These are phyloP conservation scores for Limosa lapponica DNA, from an alignment of 2,797 vertebrate genomes.

Conservation along the genomic window DNA sequence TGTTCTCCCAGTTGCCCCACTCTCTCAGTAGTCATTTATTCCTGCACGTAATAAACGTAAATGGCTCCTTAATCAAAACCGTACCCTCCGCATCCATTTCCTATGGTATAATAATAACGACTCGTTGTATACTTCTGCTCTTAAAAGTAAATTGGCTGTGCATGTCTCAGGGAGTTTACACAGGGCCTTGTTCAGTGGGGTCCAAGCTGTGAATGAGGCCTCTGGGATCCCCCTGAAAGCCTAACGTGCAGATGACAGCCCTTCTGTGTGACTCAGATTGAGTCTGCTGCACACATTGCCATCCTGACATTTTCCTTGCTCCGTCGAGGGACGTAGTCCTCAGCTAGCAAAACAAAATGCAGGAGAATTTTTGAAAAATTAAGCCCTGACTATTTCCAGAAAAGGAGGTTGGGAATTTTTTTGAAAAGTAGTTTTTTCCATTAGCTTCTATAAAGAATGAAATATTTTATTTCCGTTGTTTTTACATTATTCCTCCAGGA, in stretches of 20 bases:
- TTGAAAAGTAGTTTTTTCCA: not conserved
- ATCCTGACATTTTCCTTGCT: not conserved
- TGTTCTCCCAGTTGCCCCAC: not conserved
- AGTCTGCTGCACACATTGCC: not conserved
- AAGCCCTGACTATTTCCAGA: not conserved
- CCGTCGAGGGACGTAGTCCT: not conserved
- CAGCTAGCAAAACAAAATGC: not conserved
- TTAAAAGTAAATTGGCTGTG: constrained; percentile 20
- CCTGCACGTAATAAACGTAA: not conserved
- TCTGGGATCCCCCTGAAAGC: not conserved
- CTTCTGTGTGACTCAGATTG: not conserved
- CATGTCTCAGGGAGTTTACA: not conserved
- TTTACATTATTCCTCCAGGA: not conserved
- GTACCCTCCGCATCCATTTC: not conserved
- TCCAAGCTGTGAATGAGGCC: not conserved
- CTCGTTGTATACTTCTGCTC: not conserved
- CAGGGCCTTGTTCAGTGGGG: not conserved
- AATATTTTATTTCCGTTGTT: not conserved
- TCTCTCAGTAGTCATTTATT: not conserved
- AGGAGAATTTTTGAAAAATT: not conserved
- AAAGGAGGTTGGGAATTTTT: not conserved
- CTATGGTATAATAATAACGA: not conserved
- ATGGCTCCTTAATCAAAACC: constrained; percentile 8
- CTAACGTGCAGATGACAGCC: not conserved
- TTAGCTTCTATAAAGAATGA: not conserved